phyloP scores from a whole-genome alignment of 2,888 invertebrate species.

The Ischnura elegans region DNA sequence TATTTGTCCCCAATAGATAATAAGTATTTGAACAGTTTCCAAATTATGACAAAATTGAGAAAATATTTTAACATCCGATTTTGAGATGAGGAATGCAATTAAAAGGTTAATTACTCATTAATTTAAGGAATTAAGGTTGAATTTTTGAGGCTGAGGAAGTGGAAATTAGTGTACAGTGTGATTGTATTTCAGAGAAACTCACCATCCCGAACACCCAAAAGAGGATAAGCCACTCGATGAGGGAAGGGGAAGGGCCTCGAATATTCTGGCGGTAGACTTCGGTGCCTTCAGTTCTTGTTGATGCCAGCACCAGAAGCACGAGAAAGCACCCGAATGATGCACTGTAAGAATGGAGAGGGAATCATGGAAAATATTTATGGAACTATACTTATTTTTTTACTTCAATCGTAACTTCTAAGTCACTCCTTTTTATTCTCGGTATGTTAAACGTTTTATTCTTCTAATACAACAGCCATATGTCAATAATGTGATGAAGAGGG shows the following conservation, averaged over 20 bases:
- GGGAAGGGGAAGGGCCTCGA: slow-evolving; percentile 79
- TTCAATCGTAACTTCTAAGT: too few relatives aligned
- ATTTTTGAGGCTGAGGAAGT: not conserved
- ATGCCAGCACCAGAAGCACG: slow-evolving; percentile 78
- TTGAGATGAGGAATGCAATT: too few relatives aligned
- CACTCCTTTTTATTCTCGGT: too few relatives aligned
- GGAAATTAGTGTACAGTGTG: not conserved
- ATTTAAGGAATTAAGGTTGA: not conserved
- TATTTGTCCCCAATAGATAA: too few relatives aligned
- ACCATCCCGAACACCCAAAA: slow-evolving; percentile 79
- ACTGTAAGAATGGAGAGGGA: slow-evolving; percentile 72
- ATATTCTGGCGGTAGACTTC: slow-evolving; percentile 75
- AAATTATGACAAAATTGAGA: too few relatives aligned
- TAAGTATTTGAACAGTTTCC: too few relatives aligned
- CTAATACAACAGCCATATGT: too few relatives aligned
- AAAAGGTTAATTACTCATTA: not conserved
- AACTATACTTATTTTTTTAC: too few relatives aligned
- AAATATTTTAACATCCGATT: too few relatives aligned
- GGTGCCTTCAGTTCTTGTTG: slow-evolving; percentile 75
- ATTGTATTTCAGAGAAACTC: slow-evolving; percentile 39
- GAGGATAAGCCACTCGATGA: slow-evolving; percentile 79
- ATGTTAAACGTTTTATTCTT: too few relatives aligned
- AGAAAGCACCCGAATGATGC: slow-evolving; percentile 81
- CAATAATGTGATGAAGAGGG: too few relatives aligned
- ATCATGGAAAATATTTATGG: not conserved